Evolutionary conservation across 2,113 vertebrate genomes (phyloP), one percentile per base, ranked within the genome.

Genomic region (Camelus dromedarius): DNA sequence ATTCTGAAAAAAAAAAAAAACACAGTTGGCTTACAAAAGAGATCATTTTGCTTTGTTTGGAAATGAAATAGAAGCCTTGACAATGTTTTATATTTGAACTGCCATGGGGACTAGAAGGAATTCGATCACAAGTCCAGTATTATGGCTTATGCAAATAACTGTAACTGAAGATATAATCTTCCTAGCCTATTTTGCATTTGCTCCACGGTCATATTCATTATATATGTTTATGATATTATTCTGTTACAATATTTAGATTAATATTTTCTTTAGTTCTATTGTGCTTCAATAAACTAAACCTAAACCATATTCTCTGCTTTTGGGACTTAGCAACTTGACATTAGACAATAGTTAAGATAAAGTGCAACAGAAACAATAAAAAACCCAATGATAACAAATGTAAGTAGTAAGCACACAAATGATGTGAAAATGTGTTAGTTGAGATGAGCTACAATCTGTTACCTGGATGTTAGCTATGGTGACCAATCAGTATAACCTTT

Each of bases 251-350:
- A 81, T 93, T 95, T 76, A 73, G 54, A 64, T 96, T 89, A 93
- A 72, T 95, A 50, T 77, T 80, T 92, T 94, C 38, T 79, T 96
- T 88, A 91, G 32, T 88, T 58, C 20, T 85, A 22, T 76, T 67
- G 26, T 93, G 82, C n/a, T 92, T 93, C 66, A 72, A 22, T 72
- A 92, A 96, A 66, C 10, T 22, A 86, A 64, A 18, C 67, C 62
- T 81, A 77, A 82, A 66, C 8, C 9, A 38, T 42, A 73, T 81
- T 92, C 10, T 76, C 52, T 95, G n/a, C n/a, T 77, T 82, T 56
- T 95, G 54, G 73, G 75, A 8, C 35, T 94, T 76, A 95, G 58
- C 20, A 75, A 60, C 4, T 75, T 93, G 70, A 56, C 67, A 46
- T 85, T 67, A 89, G 42, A 77, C 35, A 62, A 67, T 38, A 56